phyloP scores from a whole-genome alignment of 2,888 invertebrate genomes.

The Pollenia griseotomentosa region DNA sequence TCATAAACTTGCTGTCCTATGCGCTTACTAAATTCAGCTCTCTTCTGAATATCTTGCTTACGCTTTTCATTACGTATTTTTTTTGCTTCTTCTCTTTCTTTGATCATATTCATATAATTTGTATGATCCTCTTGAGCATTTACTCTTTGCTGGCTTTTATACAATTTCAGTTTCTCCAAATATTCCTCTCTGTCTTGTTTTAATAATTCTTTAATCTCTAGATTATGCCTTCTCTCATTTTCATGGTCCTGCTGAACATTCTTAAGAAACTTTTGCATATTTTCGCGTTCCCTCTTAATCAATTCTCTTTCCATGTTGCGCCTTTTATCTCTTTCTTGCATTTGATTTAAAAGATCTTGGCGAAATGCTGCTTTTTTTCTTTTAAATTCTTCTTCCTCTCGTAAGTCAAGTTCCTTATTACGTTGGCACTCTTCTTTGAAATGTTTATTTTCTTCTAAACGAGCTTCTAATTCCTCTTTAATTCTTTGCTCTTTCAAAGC shows the following conservation, averaged over 20 bases:
- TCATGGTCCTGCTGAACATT: slow-evolving; percentile 20
- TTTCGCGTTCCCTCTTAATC: slow-evolving; percentile 20
- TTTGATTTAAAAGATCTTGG: slow-evolving; percentile 47
- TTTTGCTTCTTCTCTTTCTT: not conserved
- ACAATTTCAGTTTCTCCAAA: not conserved
- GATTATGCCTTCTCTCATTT: not conserved
- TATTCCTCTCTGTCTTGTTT: slow-evolving; percentile 26
- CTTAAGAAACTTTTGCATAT: not conserved
- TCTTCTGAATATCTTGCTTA: not conserved
- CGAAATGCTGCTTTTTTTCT: slow-evolving; percentile 34
- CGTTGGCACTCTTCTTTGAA: not conserved
- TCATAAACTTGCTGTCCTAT: slow-evolving; percentile 37
- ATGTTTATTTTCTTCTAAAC: slow-evolving; percentile 17
- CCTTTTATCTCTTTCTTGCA: slow-evolving; percentile 25
- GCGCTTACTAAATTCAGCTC: slow-evolving; percentile 33
- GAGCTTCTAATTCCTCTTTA: not conserved
- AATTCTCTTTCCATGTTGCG: slow-evolving; percentile 13
- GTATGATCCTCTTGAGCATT: slow-evolving; percentile 13
- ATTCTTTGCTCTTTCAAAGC: not conserved
- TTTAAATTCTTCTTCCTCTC: not conserved
- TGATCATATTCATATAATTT: not conserved
- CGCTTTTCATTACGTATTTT: slow-evolving; percentile 14
- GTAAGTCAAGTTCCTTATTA: not conserved
- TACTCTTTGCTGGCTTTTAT: not conserved
- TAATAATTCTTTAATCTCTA: not conserved